Evolutionary conservation across 37 sponge, comb jelly and placozoan genomes (phyloP), one percentile per base, ranked within the genome.

Genomic region (Haliclona indistincta): DNA sequence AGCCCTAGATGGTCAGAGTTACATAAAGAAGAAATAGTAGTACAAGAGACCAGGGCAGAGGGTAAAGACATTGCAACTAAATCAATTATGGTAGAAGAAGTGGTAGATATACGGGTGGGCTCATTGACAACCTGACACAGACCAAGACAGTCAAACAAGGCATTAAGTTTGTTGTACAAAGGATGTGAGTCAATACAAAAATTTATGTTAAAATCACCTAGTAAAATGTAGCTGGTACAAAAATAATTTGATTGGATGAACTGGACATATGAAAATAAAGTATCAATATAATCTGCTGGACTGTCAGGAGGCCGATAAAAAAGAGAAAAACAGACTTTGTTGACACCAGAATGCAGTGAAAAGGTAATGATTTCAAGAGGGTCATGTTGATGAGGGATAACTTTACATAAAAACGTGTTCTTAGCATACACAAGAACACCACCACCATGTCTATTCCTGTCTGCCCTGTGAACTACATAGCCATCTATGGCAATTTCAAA

Each of bases 361-460:
- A 2, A 63, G 30, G 30, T 37, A 63, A 63, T 63, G 4, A 63
- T 33, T 7, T 63, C 34, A 7, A 63, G 64, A 2, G 30, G 2
- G 4, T 4, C 36, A 63, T 28, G 2, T 36, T 33, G 35, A 11
- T 8, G 2, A 26, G 20, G 29, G 19, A 63, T 20, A 3, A 28
- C 2, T 26, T 20, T 63, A n/a, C n/a, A n/a, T n/a, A n/a, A n/a
- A 11, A 63, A 4, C 2, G 30, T 29, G 35, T 36, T 2, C 30
- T 3, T 11, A 10, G 2, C 30, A 63, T 63, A n/a, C n/a, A n/a
- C n/a, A n/a, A n/a, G n/a, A n/a, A n/a, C n/a, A n/a, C n/a, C n/a
- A n/a, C n/a, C n/a, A 33, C 64, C 64, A 10, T 63, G 64, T 20
- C 64, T 33, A 63, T 63, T 63, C 23, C 64, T 22, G 35, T 63